Percentiles rank a stretch among this genome's conserved stretches.
Conservation (phyloP, 2,797 vertebrate species). For the Hoplostethus mediterraneus region DNA sequence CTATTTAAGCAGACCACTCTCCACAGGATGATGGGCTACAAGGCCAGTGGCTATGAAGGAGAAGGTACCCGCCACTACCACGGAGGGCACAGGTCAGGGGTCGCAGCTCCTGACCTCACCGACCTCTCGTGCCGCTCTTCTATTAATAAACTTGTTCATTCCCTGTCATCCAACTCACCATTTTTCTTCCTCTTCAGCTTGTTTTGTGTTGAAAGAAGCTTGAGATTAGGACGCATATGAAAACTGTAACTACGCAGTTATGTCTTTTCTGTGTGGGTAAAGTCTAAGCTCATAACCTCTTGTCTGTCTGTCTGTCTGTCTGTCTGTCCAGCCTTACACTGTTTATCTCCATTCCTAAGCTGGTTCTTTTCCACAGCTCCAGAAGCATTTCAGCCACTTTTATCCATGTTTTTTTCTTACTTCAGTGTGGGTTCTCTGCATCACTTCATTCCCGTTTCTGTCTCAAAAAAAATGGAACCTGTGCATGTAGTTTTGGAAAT, state of each 20-base stretch:
- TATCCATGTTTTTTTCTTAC: neutral
- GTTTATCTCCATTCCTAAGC: constrained; percentile 28
- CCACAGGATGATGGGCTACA: constrained; percentile 86
- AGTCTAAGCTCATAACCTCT: neutral
- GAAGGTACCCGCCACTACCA: constrained; percentile 71
- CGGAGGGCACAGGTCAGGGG: constrained; percentile 36
- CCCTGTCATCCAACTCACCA: neutral
- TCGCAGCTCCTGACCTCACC: constrained; percentile 32
- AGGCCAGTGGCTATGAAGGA: constrained; percentile 77
- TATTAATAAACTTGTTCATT: constrained; percentile 33
- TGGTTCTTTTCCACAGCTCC: constrained; percentile 43
- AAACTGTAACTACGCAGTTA: neutral
- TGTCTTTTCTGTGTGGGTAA: neutral
- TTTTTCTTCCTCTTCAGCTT: constrained; percentile 36
- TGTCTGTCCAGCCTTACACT: constrained; percentile 5
- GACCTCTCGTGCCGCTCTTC: constrained; percentile 27
- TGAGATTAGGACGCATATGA: constrained; percentile 3
- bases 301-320: constrained; percentile 2
- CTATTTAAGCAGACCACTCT: constrained; percentile 89
- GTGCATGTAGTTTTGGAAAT: too few relatives aligned
- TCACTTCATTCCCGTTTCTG: constrained; percentile 14
- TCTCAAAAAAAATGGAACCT: neutral
- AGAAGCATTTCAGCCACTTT: constrained; percentile 4
- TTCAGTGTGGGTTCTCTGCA: constrained; percentile 6
- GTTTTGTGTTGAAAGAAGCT: constrained; percentile 8